These are phyloP conservation scores for Heteractis magnifica DNA, from an alignment of 92 coral and sea anemone species.

Conservation along the genomic window DNA sequence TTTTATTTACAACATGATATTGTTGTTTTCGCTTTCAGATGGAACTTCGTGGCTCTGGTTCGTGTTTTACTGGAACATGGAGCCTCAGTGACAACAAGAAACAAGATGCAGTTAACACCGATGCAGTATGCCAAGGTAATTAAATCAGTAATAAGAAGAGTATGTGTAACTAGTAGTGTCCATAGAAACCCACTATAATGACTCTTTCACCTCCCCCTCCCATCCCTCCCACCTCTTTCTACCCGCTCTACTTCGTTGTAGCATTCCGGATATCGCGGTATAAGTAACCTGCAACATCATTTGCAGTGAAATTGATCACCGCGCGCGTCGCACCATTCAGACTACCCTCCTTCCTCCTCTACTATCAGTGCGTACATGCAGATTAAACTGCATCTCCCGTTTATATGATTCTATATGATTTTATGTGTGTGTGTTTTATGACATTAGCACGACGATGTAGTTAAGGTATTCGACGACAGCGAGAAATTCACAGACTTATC, in stretches of 20 bases:
- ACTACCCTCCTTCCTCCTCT: too few species aligned
- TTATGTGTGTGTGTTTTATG: background rate
- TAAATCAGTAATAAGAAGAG: background rate
- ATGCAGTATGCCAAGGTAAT: conserved; percentile 92
- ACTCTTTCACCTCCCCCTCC: too few species aligned
- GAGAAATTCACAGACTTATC: conserved; percentile 21
- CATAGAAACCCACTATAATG: too few species aligned
- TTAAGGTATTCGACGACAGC: conserved; percentile 68
- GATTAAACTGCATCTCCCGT: too few species aligned
- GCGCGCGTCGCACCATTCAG: too few species aligned
- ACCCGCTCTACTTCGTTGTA: too few species aligned
- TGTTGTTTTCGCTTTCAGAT: conserved; percentile 34
- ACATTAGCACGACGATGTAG: conserved; percentile 77
- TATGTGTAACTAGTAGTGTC: too few species aligned
- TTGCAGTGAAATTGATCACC: too few species aligned
- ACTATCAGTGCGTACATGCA: too few species aligned
- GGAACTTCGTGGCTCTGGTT: conserved; percentile 84
- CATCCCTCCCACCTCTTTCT: background rate
- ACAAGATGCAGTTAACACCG: conserved; percentile 77
- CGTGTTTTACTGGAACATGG: conserved; percentile 72
- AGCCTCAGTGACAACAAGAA: conserved; percentile 76
- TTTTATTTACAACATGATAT: too few species aligned
- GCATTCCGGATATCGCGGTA: too few species aligned
- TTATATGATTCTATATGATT: background rate
- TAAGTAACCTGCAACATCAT: too few species aligned